Conservation (phyloP, 2,888 invertebrate genomes). For the Melinopterus prodromus region DNA sequence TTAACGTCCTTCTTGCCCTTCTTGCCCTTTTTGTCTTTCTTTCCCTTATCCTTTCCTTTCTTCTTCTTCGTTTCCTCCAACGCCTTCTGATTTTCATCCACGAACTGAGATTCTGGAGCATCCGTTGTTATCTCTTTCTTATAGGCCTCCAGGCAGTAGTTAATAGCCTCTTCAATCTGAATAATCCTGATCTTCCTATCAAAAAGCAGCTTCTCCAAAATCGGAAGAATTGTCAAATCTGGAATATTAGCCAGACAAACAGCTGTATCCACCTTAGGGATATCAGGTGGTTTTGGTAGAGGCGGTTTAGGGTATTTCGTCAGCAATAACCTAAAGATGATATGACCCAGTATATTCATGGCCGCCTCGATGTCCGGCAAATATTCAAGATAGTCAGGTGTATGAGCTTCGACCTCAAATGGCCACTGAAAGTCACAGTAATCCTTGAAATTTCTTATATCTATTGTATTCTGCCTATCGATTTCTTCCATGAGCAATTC, state of each 20-base stretch:
- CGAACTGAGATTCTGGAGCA: conserved; percentile 57
- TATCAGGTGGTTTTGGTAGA: conserved; percentile 46
- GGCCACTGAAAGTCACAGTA: conserved; percentile 65
- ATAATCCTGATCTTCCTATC: conserved; percentile 51
- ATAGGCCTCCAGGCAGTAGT: conserved; percentile 66
- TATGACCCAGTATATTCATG: conserved; percentile 54
- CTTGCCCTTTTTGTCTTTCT: conserved; percentile 34
- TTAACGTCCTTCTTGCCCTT: conserved; percentile 23
- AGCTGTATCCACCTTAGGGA: conserved; percentile 50
- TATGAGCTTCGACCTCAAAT: conserved; percentile 63
- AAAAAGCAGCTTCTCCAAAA: conserved; percentile 51
- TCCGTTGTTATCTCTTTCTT: conserved; percentile 64
- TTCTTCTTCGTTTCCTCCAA: conserved; percentile 56
- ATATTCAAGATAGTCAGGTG: conserved; percentile 60
- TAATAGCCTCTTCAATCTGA: conserved; percentile 61
- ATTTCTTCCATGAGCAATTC: conserved; percentile 61
- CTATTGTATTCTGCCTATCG: conserved; percentile 64
- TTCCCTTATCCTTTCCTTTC: conserved; percentile 42
- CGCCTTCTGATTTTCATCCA: conserved; percentile 58
- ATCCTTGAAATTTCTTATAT: conserved; percentile 65
- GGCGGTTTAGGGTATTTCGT: conserved; percentile 54
- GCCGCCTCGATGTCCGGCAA: conserved; percentile 47
- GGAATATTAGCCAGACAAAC: conserved; percentile 54
- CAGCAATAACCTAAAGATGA: conserved; percentile 51
- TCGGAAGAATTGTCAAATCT: conserved; percentile 48